A percentile compares a stretch with the other conserved stretches of the same genome.
Conservation (phyloP, 2,888 invertebrate species). For the Synergus umbraculus region DNA sequence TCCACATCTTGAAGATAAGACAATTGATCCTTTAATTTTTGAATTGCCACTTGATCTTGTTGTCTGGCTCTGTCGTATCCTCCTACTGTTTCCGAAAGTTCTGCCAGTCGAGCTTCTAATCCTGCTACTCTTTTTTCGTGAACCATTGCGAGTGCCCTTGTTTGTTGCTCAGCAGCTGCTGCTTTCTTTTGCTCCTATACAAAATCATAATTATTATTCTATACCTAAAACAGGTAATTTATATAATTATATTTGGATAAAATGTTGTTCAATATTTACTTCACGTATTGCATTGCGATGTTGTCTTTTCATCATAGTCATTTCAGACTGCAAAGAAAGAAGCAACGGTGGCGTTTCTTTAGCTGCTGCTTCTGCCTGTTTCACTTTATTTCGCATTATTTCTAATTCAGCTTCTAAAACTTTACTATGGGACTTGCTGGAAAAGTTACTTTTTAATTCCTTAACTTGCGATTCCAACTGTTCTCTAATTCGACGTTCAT, state of each 20-base stretch:
- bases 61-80: slow-evolving; percentile 86
- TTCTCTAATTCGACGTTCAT: slow-evolving; percentile 87
- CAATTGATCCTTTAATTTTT: slow-evolving; percentile 81
- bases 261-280: slow-evolving; percentile 70
- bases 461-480: slow-evolving; percentile 84
- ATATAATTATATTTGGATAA: slow-evolving; percentile 38
- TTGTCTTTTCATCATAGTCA: slow-evolving; percentile 85
- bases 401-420: slow-evolving; percentile 83
- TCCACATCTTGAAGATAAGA: slow-evolving; percentile 64
- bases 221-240: background rate
- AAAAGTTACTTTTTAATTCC: slow-evolving; percentile 78
- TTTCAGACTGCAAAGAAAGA: slow-evolving; percentile 85
- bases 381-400: slow-evolving; percentile 82
- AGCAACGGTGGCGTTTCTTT: slow-evolving; percentile 82
- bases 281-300: slow-evolving; percentile 85
- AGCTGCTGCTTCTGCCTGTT: slow-evolving; percentile 82
- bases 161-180: slow-evolving; percentile 85
- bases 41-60: slow-evolving; percentile 86
- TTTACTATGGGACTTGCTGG: slow-evolving; percentile 74
- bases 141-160: slow-evolving; percentile 83
- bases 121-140: slow-evolving; percentile 88
- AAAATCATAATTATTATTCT: slow-evolving; percentile 32
- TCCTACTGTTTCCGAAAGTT: slow-evolving; percentile 88
- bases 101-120: slow-evolving; percentile 87
- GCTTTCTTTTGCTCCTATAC: slow-evolving; percentile 85